Evolutionary conservation across 2,113 vertebrate species (phyloP), one percentile per base, ranked within the genome.

Genomic region (Dipodomys stephensi): DNA sequence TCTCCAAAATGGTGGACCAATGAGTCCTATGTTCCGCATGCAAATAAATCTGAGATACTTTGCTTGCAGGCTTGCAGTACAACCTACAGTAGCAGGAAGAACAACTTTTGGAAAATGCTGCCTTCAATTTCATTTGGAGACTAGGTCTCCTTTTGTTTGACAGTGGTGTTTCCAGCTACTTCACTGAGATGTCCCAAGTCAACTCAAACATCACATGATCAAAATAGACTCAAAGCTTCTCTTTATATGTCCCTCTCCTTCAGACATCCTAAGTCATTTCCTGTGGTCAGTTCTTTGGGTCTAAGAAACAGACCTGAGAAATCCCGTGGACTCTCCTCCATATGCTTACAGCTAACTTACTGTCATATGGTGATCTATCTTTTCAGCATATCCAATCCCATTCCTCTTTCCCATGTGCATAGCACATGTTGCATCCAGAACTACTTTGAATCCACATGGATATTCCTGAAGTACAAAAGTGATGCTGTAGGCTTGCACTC

Each of bases 321-420:
- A 19, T n/a, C 16, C 27, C 0, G 2, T 9, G 23, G n/a, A 9
- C 15, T 64, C 30, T 73, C 7, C 10, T 27, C 49, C 27, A 18
- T n/a, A 2, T 28, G 39, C 19, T 32, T 10, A 25, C 11, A 20
- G 19, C 44, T 67, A 30, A 16, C 39, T 77, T 69, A 72, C 8
- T 25, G 18, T 64, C 53, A 23, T 27, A 39, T 20, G 2, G 53
- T 15, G 18, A 76, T 8, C 12, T 44, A 0, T 27, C n/a, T 35
- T 86, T 49, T 57, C 25, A 88, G 20, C 69, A 35, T 65, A 7
- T 57, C 44, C 32, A 30, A 16, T 2, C 27, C 1, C 1, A 3
- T 15, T 11, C 9, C 15, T 9, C 32, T 1, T 28, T n/a, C 22
- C 57, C 22, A 0, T 12, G 2, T 11, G 12, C 0, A 12, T 0